phyloP scores from a whole-genome alignment of 2,113 vertebrate genomes.

The Potamarius usumacintae region DNA sequence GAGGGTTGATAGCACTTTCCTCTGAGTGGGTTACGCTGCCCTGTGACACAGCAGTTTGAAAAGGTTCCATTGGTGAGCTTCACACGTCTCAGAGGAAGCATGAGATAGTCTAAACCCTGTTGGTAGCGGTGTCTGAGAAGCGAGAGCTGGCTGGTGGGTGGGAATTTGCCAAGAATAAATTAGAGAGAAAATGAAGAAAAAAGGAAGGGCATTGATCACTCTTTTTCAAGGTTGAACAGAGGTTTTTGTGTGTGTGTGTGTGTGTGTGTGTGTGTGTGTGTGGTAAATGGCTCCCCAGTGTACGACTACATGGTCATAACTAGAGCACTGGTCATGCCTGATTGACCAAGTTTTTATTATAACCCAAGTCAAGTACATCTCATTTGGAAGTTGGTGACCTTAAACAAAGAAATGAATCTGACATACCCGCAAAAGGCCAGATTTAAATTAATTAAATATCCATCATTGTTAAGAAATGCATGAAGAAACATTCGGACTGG shows the following conservation, averaged over 20 bases:
- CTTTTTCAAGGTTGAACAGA: not conserved
- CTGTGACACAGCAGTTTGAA: not conserved
- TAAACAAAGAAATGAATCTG: not conserved
- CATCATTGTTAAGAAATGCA: not conserved
- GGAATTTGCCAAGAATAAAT: not conserved
- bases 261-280: constrained; percentile 12
- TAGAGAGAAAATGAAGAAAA: not conserved
- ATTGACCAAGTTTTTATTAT: constrained; percentile 20
- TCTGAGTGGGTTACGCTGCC: not conserved
- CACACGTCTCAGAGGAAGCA: not conserved
- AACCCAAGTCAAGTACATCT: constrained; percentile 18
- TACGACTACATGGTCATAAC: not conserved
- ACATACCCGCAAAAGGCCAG: not conserved
- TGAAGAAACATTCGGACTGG: not conserved
- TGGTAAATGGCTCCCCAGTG: constrained; percentile 6
- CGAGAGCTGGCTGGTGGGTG: not conserved
- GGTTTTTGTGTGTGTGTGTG: not conserved
- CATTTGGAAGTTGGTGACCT: not conserved
- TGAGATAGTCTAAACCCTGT: not conserved
- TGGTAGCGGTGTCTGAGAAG: not conserved
- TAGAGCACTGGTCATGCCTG: constrained; percentile 13
- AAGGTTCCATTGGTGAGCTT: not conserved
- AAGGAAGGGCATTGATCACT: not conserved
- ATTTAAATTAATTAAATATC: not conserved
- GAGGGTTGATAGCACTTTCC: not conserved